Conservation (phyloP, 2,888 invertebrate genomes). For the Drosophila atripex region DNA sequence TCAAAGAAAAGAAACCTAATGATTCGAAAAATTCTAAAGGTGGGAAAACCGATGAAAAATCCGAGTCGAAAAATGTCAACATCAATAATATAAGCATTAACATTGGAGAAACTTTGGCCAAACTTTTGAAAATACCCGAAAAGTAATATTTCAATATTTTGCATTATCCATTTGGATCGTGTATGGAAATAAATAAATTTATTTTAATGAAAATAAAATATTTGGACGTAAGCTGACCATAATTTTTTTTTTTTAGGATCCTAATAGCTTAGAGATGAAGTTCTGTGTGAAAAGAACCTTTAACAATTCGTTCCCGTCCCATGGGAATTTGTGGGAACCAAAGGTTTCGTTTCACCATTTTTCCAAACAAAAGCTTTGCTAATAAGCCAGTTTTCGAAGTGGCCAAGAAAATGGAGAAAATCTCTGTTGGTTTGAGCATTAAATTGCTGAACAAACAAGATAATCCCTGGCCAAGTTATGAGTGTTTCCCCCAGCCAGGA, state of each 20-base stretch:
- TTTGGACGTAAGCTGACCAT: not conserved
- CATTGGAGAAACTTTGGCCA: not conserved
- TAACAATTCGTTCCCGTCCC: not conserved
- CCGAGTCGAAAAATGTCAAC: not conserved
- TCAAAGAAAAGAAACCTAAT: not conserved
- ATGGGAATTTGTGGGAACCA: not conserved
- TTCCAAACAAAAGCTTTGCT: constrained; percentile 18
- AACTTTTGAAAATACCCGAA: not conserved
- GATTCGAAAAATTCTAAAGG: not conserved
- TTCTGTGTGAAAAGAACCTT: not conserved
- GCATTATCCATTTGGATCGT: too few species aligned
- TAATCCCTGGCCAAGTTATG: constrained; percentile 60
- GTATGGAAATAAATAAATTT: not conserved
- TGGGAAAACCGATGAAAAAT: too few species aligned
- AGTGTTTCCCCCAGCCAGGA: constrained; percentile 29
- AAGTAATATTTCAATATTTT: not conserved
- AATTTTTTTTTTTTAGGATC: too few species aligned
- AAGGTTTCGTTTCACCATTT: constrained; percentile 30
- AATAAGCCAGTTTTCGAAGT: constrained; percentile 35
- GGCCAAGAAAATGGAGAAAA: constrained; percentile 16
- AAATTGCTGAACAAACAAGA: constrained; percentile 60
- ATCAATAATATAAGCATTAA: not conserved
- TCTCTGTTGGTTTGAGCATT: constrained; percentile 31
- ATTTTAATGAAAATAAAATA: not conserved
- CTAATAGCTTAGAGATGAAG: too few species aligned